Evolutionary conservation across 1,140 invertebrate genomes (phyloP).

Genomic region (Elymnias hypermnestra): DNA sequence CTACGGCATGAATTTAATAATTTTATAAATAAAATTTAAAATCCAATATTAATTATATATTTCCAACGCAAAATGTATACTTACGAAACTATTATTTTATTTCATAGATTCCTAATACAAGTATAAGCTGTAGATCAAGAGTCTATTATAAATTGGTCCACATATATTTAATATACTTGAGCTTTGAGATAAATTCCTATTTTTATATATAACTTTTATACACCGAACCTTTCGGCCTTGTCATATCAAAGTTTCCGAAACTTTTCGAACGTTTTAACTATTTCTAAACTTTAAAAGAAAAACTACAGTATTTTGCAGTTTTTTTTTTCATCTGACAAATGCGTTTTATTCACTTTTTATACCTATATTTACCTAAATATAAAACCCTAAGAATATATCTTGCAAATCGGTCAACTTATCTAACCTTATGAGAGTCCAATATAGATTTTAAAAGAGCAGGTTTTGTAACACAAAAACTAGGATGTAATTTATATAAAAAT

Average conservation of each 20-base stretch:
- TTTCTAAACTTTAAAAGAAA: constrained; percentile 21
- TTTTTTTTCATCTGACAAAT: constrained; percentile 10
- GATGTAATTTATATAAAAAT: too few species aligned
- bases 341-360: constrained; percentile 11
- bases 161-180: constrained; percentile 62
- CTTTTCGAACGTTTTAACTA: constrained; percentile 45
- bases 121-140: constrained; percentile 26
- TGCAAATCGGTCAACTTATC: background rate
- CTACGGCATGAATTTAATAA: too few species aligned
- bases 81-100: too few species aligned
- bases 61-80: too few species aligned
- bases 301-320: background rate
- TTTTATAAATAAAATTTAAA: too few species aligned
- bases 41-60: too few species aligned
- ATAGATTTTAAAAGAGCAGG: too few species aligned
- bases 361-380: constrained; percentile 5
- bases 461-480: too few species aligned
- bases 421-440: too few species aligned
- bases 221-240: constrained; percentile 42
- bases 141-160: constrained; percentile 57
- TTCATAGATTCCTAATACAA: too few species aligned
- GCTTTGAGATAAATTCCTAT: constrained; percentile 67
- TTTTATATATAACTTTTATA: constrained; percentile 67
- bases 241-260: constrained; percentile 64
- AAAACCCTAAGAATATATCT: background rate